Percentiles rank a stretch among this genome's conserved stretches.
phyloP scores from a whole-genome alignment of 1,140 invertebrate species.

The Chionoecetes opilio region DNA sequence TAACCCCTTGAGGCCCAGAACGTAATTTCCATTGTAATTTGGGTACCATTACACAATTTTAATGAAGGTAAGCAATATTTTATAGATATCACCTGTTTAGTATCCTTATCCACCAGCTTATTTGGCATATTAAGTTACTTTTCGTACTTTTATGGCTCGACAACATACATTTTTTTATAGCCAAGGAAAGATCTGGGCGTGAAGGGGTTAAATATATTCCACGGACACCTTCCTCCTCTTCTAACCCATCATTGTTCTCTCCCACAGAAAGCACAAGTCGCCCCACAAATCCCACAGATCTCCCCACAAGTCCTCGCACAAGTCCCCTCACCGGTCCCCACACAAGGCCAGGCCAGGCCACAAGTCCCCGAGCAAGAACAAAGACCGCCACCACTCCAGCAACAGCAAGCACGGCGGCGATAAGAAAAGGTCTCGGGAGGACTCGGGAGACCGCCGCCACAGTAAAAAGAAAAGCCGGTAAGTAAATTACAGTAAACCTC shows the following conservation, averaged over 20 bases:
- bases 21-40: too few species aligned
- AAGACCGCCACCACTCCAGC: constrained; percentile 62
- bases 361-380: constrained; percentile 69
- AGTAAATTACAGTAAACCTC: neutral
- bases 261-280: constrained; percentile 61
- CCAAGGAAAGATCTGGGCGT: too few species aligned
- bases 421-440: constrained; percentile 76
- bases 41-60: too few species aligned
- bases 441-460: constrained; percentile 61
- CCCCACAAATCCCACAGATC: constrained; percentile 70
- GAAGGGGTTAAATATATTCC: too few species aligned
- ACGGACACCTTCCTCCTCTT: too few species aligned
- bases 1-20: too few species aligned
- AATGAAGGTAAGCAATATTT: too few species aligned
- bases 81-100: too few species aligned
- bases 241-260: neutral
- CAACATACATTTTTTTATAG: too few species aligned
- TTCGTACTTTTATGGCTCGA: too few species aligned
- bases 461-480: constrained; percentile 78
- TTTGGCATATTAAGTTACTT: too few species aligned
- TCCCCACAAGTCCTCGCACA: constrained; percentile 71
- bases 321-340: constrained; percentile 68
- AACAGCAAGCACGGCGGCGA: constrained; percentile 61
- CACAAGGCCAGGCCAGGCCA: constrained; percentile 58
- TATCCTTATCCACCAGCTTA: too few species aligned